Percentiles rank a stretch among this genome's conserved stretches.
Conservation (phyloP, 1,140 invertebrate genomes). For the Tenebrio molitor region DNA sequence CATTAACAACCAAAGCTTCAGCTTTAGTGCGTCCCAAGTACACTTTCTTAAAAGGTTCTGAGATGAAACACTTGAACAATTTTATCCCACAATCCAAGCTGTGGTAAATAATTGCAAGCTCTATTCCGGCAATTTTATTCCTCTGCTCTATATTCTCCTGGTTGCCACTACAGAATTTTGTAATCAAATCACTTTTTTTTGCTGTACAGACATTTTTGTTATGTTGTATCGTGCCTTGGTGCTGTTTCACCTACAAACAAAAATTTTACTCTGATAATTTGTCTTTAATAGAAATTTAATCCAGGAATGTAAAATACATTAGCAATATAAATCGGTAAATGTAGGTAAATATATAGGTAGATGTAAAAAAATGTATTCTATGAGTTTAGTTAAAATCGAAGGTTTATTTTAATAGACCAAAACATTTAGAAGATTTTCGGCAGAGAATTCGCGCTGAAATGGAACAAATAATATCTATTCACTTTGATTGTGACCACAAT, state of each 20-base stretch:
- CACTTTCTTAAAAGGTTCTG: conserved; percentile 1
- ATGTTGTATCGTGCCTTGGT: not conserved
- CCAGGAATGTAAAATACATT: too few relatives aligned
- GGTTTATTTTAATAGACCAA: too few relatives aligned
- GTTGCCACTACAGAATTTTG: not conserved
- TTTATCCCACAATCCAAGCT: conserved; percentile 27
- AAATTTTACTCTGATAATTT: too few relatives aligned
- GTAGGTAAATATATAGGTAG: too few relatives aligned
- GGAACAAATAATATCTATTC: too few relatives aligned
- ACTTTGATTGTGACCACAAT: too few relatives aligned
- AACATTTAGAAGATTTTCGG: too few relatives aligned
- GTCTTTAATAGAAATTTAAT: too few relatives aligned
- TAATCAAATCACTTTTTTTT: not conserved
- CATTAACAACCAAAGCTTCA: conserved; percentile 29
- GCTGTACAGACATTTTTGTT: not conserved
- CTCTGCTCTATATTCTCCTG: not conserved
- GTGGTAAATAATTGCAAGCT: conserved; percentile 6
- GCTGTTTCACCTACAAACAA: not conserved
- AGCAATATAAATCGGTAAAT: too few relatives aligned
- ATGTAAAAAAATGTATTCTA: too few relatives aligned
- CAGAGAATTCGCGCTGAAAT: too few relatives aligned
- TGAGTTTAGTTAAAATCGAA: too few relatives aligned
- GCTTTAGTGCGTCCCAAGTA: conserved; percentile 21
- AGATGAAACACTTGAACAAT: not conserved
- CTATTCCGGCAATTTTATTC: not conserved